These are phyloP conservation scores for Prunella himalayana DNA, from an alignment of 2,113 vertebrate species.

Conservation along the genomic window DNA sequence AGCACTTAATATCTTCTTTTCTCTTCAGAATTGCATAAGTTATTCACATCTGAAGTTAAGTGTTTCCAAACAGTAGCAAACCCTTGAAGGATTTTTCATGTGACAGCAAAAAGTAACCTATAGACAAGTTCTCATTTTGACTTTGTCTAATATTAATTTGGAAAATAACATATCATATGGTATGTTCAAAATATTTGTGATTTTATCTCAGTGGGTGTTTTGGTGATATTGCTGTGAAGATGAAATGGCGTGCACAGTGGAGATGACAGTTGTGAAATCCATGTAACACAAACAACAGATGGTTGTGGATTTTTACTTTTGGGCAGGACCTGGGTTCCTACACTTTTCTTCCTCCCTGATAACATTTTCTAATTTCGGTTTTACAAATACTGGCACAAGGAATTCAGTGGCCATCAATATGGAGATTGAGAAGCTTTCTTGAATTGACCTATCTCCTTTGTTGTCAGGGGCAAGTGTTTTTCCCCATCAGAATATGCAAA, in stretches of 20 bases:
- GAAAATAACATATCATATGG: not conserved
- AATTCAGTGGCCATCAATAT: not conserved
- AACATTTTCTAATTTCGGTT: not conserved
- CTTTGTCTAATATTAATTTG: conserved; percentile 7
- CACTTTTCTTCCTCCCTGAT: not conserved
- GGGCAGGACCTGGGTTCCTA: not conserved
- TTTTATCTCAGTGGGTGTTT: conserved; percentile 36
- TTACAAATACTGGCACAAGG: not conserved
- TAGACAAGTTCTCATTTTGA: not conserved
- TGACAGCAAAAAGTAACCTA: not conserved
- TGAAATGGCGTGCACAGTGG: conserved; percentile 8
- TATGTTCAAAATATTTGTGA: conserved; percentile 47
- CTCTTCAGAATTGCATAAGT: not conserved
- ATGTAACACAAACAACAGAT: conserved; percentile 54
- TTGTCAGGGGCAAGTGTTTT: conserved; percentile 23
- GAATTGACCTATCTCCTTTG: not conserved
- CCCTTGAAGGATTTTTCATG: not conserved
- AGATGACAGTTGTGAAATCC: conserved; percentile 52
- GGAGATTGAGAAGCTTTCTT: conserved; percentile 7
- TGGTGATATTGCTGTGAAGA: conserved; percentile 25
- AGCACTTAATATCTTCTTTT: not conserved
- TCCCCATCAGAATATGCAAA: conserved; percentile 44
- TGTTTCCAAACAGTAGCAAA: not conserved
- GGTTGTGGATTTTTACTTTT: conserved; percentile 44
- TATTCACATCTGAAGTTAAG: not conserved